Base-by-base conservation (phyloP, 2,888 invertebrate genomes). In the Cosmia pyralina region DNA sequence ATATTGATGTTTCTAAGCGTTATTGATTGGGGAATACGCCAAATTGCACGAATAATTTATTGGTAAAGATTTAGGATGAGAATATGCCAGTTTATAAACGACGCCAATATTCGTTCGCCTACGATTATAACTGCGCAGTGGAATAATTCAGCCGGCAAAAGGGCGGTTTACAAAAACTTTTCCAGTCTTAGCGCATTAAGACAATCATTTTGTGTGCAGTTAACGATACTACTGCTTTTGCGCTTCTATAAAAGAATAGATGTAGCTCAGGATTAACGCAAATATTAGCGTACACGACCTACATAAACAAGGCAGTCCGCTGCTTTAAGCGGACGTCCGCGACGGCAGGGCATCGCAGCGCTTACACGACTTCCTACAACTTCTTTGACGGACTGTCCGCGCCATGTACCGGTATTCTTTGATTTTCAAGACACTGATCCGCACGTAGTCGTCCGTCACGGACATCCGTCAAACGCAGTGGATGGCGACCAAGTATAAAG, bases 81-180 rank as follows among this genome's bases (percentile, higher is more conserved):
- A 55, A 67, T 38, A 55, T 46, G 10, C 17, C 15, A 69, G 17
- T 69, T 69, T 58, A 68, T 17, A 48, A 69, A 69, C 7, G 22
- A 41, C 38, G 19, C 28, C 48, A 68, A 41, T 57, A 58, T 58
- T 44, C 10, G 38, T 53, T 60, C 19, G 38, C 19, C 19, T 44
- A 59, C 2, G 17, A 62, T 55, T 55, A 17, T 28, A 28, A 50
- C 48, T 72, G 48, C 13, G 15, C 72, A 72, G 46, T 72, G 62
- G 3, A 59, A 46, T 53, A 19, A 52, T 59, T 50, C 70, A 52
- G 5, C 44, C 8, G 15, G 19, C 11, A 46, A 11, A 52, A 44
- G 5, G 22, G 15, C 44, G 3, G 17, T 19, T 48, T n/a, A 62
- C 19, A 38, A 15, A 55, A 55, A 19, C 8, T 38, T 17, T 55